Percentiles rank a stretch among this genome's conserved stretches.
Conservation (phyloP, 2,797 vertebrate species). For the Tadarida brasiliensis region DNA sequence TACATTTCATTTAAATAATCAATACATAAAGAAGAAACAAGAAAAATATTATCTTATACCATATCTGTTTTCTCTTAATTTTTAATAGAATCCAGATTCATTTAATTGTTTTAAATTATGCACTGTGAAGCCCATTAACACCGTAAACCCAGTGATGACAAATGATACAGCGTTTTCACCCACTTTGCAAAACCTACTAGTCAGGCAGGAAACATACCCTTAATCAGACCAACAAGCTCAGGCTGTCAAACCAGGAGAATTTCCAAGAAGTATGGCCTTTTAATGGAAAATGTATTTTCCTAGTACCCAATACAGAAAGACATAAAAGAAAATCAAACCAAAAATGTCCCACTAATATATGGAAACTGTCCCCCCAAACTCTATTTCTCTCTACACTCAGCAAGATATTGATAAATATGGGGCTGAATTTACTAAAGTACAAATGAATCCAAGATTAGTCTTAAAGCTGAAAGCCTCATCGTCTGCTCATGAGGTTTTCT, state of each 20-base stretch:
- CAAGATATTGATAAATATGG: background rate
- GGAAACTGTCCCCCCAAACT: constrained; percentile 37
- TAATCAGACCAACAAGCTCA: background rate
- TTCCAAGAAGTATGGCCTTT: background rate
- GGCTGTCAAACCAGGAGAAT: background rate
- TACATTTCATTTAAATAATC: constrained; percentile 32
- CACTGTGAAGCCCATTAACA: background rate
- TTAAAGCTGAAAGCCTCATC: background rate
- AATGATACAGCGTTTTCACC: background rate
- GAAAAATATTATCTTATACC: background rate
- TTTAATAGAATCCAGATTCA: background rate
- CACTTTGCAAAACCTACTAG: background rate
- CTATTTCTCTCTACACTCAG: background rate
- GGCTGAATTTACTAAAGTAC: background rate
- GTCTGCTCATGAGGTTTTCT: background rate
- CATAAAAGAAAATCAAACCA: constrained; percentile 30
- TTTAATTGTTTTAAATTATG: background rate
- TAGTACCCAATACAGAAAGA: background rate
- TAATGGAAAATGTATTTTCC: constrained; percentile 5
- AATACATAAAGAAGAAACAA: background rate
- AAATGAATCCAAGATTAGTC: constrained; percentile 5
- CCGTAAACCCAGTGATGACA: background rate
- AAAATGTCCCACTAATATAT: background rate
- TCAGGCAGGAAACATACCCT: background rate
- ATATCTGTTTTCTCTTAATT: background rate